These are phyloP conservation scores for Volucella inanis DNA, from an alignment of 2,888 invertebrate genomes.

Conservation along the genomic window DNA sequence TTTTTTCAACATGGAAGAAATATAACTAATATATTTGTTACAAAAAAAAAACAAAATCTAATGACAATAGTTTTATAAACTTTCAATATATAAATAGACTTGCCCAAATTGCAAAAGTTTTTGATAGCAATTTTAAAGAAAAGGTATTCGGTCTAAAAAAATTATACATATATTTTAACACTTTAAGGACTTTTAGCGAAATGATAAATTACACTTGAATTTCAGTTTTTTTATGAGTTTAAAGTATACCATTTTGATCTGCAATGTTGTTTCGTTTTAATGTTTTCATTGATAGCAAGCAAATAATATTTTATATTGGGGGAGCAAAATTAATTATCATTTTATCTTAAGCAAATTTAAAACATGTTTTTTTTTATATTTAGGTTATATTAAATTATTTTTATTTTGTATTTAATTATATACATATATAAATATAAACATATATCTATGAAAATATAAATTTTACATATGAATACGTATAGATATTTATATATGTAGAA, in stretches of 20 bases:
- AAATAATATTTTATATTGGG: slow-evolving; percentile 26
- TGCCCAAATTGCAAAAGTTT: too few relatives aligned
- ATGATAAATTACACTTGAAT: background rate
- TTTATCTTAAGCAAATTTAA: slow-evolving; percentile 38
- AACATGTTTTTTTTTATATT: slow-evolving; percentile 15
- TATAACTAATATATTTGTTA: background rate
- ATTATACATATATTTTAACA: background rate
- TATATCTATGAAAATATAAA: slow-evolving; percentile 62
- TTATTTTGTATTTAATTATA: slow-evolving; percentile 50
- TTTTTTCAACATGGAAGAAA: background rate
- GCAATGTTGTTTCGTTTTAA: slow-evolving; percentile 1
- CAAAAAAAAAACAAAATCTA: background rate
- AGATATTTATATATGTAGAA: slow-evolving; percentile 60
- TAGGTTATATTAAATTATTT: slow-evolving; percentile 18
- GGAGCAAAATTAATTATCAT: slow-evolving; percentile 37
- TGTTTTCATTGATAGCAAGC: slow-evolving; percentile 15
- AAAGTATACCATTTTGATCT: background rate
- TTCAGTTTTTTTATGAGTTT: background rate
- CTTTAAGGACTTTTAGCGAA: background rate
- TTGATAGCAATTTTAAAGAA: too few relatives aligned
- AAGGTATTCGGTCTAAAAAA: too few relatives aligned
- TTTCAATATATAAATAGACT: background rate
- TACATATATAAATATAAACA: slow-evolving; percentile 60
- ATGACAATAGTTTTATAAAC: background rate
- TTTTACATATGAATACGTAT: slow-evolving; percentile 37